Base-by-base conservation (phyloP, 2,888 invertebrate species). In the Galerucella pusilla region DNA sequence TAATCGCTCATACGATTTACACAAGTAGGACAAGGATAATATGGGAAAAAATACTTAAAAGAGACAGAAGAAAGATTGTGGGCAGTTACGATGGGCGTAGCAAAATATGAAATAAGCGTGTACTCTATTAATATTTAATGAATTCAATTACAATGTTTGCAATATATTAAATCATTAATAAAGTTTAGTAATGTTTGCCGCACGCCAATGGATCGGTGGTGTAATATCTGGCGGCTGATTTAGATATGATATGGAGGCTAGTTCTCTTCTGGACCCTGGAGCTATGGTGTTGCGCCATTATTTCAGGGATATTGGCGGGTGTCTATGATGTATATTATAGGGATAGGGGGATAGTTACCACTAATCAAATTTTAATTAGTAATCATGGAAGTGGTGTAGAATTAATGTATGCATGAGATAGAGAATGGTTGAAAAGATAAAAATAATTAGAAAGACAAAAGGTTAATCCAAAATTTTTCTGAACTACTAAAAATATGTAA, bases 401-500 rank as follows among this genome's bases (percentile, higher is more conserved):
- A 7, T 35, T 35, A 35, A 35, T 35, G 7, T 35, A 7, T 35
- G 7, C 35, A 35, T 35, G 6, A 7, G 35, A 7, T 35, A 7
- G 35, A 35, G 35, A 35, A 35, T 6, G 7, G 6, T 35, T 35
- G 1, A 35, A 35, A 14, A 11, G 49, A 54, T 1, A 14, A 1
- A 54, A 1, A 14, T 14, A 0, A n/a, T n/a, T 1, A n/a, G 16
- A 63, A 63, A 63, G 35, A 63, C 63, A 65, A 65, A 65, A 65
- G 54, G 59, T 68, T 59, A 20, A 68, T 68, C 60, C 72, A 7
- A 16, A 59, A 20, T 59, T 59, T 68, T 68, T 60, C 25, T 63
- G 63, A 9, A 20, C 61, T 25, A 61, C 61, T 68, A 54, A 59
- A 76, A 81, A 80, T 82, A 85, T 84, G 85, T 82, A 84, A 85